Percentiles rank a stretch among this genome's conserved stretches.
Evolutionary conservation across 2,888 invertebrate species (phyloP).

Genomic region (Hypena proboscidalis): DNA sequence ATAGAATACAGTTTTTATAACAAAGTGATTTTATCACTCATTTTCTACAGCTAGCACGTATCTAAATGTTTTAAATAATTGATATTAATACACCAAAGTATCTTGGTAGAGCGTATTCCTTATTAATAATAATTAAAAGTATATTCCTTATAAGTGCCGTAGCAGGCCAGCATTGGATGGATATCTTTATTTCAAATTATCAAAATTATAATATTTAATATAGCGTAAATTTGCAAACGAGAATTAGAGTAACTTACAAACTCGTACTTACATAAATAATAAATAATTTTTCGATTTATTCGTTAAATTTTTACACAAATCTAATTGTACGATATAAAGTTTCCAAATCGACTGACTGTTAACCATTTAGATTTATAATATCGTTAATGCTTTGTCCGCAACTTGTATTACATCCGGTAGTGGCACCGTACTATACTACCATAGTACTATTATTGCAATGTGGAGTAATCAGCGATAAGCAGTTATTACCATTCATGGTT

Average conservation of each 20-base stretch:
- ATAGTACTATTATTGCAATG: constrained; percentile 3
- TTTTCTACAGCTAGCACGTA: constrained; percentile 40
- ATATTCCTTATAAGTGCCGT: constrained; percentile 23
- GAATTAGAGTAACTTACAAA: constrained; percentile 24
- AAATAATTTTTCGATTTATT: constrained; percentile 26
- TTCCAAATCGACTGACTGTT: constrained; percentile 51
- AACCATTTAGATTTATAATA: constrained; percentile 40
- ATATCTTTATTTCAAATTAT: constrained; percentile 18
- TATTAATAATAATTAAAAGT: constrained; percentile 27
- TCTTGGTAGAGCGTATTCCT: constrained; percentile 31
- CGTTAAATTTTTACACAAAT: constrained; percentile 34
- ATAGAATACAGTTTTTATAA: constrained; percentile 37
- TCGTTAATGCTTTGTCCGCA: constrained; percentile 43
- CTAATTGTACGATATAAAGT: constrained; percentile 38
- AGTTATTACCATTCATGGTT: constrained; percentile 47
- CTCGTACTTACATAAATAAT: constrained; percentile 24
- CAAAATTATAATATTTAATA: constrained; percentile 12
- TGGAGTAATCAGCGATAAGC: no score
- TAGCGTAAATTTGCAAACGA: constrained; percentile 14
- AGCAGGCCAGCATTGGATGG: constrained; percentile 16
- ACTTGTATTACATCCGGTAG: constrained; percentile 28
- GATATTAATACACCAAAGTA: constrained; percentile 21
- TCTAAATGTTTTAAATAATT: constrained; percentile 25
- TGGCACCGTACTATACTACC: constrained; percentile 35
- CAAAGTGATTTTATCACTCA: constrained; percentile 30